A percentile compares a stretch with the other conserved stretches of the same genome.
Conservation (phyloP, 2,113 vertebrate species). For the Pseudorasbora parva region DNA sequence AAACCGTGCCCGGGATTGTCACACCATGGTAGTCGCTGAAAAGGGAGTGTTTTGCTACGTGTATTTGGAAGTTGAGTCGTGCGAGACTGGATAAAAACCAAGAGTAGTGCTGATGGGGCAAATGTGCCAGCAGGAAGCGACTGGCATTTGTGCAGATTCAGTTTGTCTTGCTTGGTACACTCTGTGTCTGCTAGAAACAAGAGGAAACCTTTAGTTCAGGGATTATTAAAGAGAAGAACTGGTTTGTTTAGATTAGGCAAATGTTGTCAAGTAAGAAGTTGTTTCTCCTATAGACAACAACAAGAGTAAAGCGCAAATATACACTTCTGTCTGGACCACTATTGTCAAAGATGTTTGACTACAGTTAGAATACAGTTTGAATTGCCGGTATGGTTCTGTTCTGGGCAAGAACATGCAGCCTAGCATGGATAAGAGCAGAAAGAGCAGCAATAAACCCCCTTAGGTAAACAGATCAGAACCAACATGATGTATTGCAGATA, state of each 20-base stretch:
- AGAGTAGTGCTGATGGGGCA: conserved; percentile 57
- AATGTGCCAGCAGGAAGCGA: conserved; percentile 67
- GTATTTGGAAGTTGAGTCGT: conserved; percentile 58
- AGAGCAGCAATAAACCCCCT: too few species aligned
- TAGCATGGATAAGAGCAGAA: too few species aligned
- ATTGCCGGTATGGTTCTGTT: too few species aligned
- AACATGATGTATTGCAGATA: too few species aligned
- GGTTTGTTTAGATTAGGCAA: conserved; percentile 36
- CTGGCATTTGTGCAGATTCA: conserved; percentile 60
- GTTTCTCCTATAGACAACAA: not conserved
- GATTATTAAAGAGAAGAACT: conserved; percentile 53
- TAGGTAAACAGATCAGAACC: too few species aligned
- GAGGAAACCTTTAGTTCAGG: conserved; percentile 29
- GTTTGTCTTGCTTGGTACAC: conserved; percentile 62
- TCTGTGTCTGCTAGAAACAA: conserved; percentile 41
- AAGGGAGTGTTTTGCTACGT: conserved; percentile 67
- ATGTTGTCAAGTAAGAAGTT: not conserved
- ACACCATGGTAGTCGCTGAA: conserved; percentile 61
- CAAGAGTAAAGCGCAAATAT: not conserved
- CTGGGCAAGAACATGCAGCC: too few species aligned
- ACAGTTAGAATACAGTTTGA: too few species aligned
- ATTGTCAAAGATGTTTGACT: too few species aligned
- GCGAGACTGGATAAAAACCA: conserved; percentile 61
- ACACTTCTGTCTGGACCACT: too few species aligned
- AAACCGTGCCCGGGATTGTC: conserved; percentile 59